Evolutionary conservation across 2,888 invertebrate species (phyloP).

Genomic region (Sylvicola cinctus): DNA sequence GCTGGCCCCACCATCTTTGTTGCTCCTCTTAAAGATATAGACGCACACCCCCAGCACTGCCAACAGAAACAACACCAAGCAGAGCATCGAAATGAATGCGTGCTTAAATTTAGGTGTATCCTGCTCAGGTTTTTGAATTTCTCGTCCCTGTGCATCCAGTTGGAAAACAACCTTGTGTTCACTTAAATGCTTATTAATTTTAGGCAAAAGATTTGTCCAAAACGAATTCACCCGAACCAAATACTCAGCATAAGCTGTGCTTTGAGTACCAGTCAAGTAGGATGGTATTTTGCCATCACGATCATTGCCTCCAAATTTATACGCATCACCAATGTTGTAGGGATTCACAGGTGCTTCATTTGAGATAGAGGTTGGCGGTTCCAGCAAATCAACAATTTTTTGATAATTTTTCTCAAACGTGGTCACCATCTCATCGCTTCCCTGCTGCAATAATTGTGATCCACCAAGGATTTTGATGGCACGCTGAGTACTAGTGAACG

Average conservation of each 20-base stretch:
- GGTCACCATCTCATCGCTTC: too few relatives aligned
- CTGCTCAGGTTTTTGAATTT: conserved; percentile 3
- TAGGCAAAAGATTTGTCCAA: conserved; percentile 20
- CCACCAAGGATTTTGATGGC: conserved; percentile 21
- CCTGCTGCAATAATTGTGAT: conserved; percentile 5
- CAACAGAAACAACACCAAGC: conserved; percentile 18
- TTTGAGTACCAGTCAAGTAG: too few relatives aligned
- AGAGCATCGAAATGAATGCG: conserved; percentile 23
- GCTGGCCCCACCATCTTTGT: conserved; percentile 11
- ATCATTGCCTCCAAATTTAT: too few relatives aligned
- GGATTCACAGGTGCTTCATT: background rate
- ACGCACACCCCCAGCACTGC: conserved; percentile 21
- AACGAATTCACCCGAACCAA: conserved; percentile 15
- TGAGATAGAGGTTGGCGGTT: background rate
- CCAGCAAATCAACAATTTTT: too few relatives aligned
- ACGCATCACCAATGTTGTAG: background rate
- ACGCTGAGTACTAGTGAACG: conserved; percentile 26
- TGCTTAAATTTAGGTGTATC: conserved; percentile 17
- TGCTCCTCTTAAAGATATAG: conserved; percentile 18
- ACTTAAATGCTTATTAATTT: conserved; percentile 13
- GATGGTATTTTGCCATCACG: too few relatives aligned
- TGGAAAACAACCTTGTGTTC: conserved; percentile 16
- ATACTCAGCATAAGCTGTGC: too few relatives aligned
- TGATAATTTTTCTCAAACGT: too few relatives aligned
- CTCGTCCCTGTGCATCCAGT: conserved; percentile 13